Base-by-base conservation (phyloP, 1,140 invertebrate genomes). In the Homarus americanus region DNA sequence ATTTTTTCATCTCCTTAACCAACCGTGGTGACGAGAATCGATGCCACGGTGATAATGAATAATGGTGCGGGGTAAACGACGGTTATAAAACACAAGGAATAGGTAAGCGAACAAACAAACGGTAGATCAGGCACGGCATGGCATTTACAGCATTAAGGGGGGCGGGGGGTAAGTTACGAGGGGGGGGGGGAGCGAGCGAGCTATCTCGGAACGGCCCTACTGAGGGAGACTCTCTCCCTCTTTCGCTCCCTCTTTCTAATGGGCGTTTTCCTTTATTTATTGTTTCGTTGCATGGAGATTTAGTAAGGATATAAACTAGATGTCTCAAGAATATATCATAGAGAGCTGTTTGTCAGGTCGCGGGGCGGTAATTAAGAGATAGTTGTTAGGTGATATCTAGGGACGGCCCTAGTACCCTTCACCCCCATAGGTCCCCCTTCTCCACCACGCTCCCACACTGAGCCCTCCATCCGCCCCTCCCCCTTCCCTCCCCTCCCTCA, bases 121-220 rank as follows among this genome's bases (percentile, higher is more conserved):
- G 72, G 73, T 82, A 82, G 75, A 87, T 49, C 79, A 89, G 78
- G 83, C 87, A 73, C 28, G 79, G 86, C 82, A 82, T 76, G 82
- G 82, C 87, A 85, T 92, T 89, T 86, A 87, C 82, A 89, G 80
- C 82, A 80, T 89, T 89, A 80, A 73, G 75, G 87, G 80, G 84
- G 76, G 69, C 58, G 79, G 86, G 66, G 76, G 80, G 86, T 73
- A 63, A 49, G 76, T 32, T 76, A 86, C 28, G 66, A 85, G 82
- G 49, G 73, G 49, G 63, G 58, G 41, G 3, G 79, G 34, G 76
- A 58, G 88, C 44, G 79, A 53, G 87, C 53, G 80, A 76, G 84
- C 58, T 86, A 90, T 92, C 87, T 75, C 82, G 87, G 87, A 92
- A 92, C 91, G 91, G 91, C 91, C 91, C 91, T 92, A 85, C 58